These are phyloP conservation scores for Eolophus roseicapilla DNA, from an alignment of 2,113 vertebrate genomes.

Conservation along the genomic window DNA sequence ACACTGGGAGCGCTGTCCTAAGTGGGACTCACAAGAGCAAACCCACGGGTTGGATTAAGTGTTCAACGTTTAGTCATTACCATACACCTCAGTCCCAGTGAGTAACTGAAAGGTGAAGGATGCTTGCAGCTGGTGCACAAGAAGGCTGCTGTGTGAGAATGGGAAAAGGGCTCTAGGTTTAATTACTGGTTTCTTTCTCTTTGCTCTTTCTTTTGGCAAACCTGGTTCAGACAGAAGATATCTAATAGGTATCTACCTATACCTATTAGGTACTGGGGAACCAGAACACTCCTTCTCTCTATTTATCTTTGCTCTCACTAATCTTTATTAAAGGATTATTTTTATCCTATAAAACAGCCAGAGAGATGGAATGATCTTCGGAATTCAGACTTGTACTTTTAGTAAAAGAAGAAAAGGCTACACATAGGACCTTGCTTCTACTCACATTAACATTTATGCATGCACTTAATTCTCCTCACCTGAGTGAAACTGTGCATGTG, in stretches of 20 bases:
- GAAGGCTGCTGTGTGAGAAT: not conserved
- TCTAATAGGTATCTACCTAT: not conserved
- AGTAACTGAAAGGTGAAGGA: not conserved
- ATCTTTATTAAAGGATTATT: not conserved
- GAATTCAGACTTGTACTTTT: not conserved
- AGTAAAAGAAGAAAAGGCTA: not conserved
- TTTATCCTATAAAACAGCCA: not conserved
- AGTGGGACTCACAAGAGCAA: too few relatives aligned
- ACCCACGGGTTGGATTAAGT: not conserved
- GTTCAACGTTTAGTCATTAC: not conserved
- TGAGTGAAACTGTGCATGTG: not conserved
- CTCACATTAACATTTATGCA: not conserved
- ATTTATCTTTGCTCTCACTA: not conserved
- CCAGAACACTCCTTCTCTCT: not conserved
- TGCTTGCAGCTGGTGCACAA: not conserved
- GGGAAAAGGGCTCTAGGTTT: not conserved
- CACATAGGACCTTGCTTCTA: not conserved
- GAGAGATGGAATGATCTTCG: not conserved
- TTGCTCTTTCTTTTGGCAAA: not conserved
- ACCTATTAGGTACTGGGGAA: not conserved
- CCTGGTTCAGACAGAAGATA: not conserved
- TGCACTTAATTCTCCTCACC: not conserved
- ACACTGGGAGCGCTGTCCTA: not conserved
- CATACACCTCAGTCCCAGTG: rapidly evolving
- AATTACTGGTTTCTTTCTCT: not conserved